Conservation (phyloP, 2,888 invertebrate species). For the Melieria picta region DNA sequence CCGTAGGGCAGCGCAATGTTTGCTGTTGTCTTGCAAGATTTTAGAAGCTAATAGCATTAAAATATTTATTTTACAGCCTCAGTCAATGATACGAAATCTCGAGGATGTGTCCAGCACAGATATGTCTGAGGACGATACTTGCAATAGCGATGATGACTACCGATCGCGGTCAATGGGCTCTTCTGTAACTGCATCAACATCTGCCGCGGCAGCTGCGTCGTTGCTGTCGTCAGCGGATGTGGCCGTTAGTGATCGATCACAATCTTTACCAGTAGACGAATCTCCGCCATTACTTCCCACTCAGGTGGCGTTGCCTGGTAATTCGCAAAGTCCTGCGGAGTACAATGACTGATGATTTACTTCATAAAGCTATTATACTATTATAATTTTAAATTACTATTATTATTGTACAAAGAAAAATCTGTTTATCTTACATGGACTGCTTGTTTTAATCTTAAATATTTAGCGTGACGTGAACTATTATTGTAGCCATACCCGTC, state of each 20-base stretch:
- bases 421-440: too few relatives aligned
- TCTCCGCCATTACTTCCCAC: conserved; percentile 3
- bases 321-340: conserved; percentile 1
- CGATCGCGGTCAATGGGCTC: neutral
- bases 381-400: conserved; percentile 6
- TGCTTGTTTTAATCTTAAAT: too few relatives aligned
- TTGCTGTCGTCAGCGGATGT: too few relatives aligned
- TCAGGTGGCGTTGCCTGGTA: conserved; percentile 7
- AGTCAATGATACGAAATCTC: neutral
- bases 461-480: too few relatives aligned
- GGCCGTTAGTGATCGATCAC: neutral
- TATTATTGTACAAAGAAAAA: neutral
- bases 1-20: neutral
- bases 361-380: neutral
- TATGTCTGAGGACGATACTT: conserved; percentile 16
- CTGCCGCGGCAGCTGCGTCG: neutral
- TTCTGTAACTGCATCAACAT: conserved; percentile 3
- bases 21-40: too few relatives aligned
- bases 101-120: conserved; percentile 16
- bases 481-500: too few relatives aligned
- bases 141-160: neutral
- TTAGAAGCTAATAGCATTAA: too few relatives aligned
- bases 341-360: conserved; percentile 18
- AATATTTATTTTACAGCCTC: too few relatives aligned
- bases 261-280: neutral